Conservation (phyloP, 2,888 invertebrate genomes). For the Nymphalis polychloros region DNA sequence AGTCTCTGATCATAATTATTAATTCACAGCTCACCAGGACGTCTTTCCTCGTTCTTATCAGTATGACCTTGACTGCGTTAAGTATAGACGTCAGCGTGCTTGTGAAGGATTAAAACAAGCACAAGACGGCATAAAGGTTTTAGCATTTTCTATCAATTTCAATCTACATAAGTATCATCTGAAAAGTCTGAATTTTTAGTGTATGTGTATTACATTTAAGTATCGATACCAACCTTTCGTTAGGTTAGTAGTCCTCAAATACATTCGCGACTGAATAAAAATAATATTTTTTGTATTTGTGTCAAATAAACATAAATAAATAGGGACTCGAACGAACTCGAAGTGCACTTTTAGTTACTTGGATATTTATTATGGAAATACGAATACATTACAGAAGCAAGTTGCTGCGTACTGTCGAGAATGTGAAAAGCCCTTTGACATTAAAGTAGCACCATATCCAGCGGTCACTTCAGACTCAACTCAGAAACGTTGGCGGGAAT, state of each 20-base stretch:
- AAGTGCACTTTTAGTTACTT: no score
- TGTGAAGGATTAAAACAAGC: slow-evolving; percentile 55
- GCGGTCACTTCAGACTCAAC: slow-evolving; percentile 51
- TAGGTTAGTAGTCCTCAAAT: no score
- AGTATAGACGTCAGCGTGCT: slow-evolving; percentile 61
- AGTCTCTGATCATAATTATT: neutral
- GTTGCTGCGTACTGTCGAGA: slow-evolving; percentile 56
- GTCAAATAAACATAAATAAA: no score
- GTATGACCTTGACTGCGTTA: slow-evolving; percentile 80
- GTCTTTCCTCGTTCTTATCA: slow-evolving; percentile 81
- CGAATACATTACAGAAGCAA: slow-evolving; percentile 46
- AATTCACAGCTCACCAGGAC: slow-evolving; percentile 59
- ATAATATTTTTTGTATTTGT: no score
- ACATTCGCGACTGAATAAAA: no score
- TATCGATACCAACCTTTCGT: no score
- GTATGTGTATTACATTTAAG: no score
- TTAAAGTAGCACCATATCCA: slow-evolving; percentile 47
- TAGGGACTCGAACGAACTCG: no score
- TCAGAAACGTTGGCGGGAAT: slow-evolving; percentile 74
- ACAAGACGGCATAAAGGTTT: neutral
- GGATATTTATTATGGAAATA: no score
- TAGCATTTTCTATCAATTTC: neutral
- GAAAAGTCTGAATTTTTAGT: no score
- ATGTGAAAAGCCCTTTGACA: slow-evolving; percentile 48
- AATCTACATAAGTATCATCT: no score